Evolutionary conservation across 2,888 invertebrate species (phyloP), one percentile per base, ranked within the genome.

Genomic region (Tenthredo distinguenda): DNA sequence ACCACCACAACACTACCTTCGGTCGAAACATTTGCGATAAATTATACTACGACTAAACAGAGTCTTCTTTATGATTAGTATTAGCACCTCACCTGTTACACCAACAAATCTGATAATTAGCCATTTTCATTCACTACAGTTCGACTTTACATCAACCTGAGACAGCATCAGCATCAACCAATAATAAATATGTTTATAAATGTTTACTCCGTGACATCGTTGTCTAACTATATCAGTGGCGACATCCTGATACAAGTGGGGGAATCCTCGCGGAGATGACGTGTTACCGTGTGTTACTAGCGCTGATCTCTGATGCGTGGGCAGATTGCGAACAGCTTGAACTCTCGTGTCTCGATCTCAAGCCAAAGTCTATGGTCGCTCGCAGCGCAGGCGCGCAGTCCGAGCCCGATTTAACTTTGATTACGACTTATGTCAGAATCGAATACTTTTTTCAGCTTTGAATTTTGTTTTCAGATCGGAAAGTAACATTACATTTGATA

Each of bases 51-150:
- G 34, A 10, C 65, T 65, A 21, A 62, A 34, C 21, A n/a, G 37
- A 47, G 47, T 58, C 68, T 82, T 71, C 18, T 83, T 85, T 43
- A 31, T 85, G 71, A 87, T 79, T 85, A 88, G 50, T 85, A 84
- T 85, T 50, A 85, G 71, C 68, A 85, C 90, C 92, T 92, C 92
- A 92, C 92, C 92, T 93, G 92, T 90, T 91, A 89, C 90, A 91
- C 91, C 90, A 91, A 90, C 89, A 88, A 89, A 89, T 90, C 91
- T 91, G 91, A 91, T 91, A 91, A 92, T 92, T 93, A 91, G 92
- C 92, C 93, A 92, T 93, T 92, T 92, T 91, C 90, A 89, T 89
- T 91, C 89, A 88, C 88, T 89, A 86, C 84, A 85, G 87, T 84
- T 87, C 86, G 86, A 87, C 88, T 88, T 87, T 26, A 88, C 88